Percentiles rank a stretch among this genome's conserved stretches.
phyloP scores from a whole-genome alignment of 2,888 invertebrate genomes.

The Andrena fulva region DNA sequence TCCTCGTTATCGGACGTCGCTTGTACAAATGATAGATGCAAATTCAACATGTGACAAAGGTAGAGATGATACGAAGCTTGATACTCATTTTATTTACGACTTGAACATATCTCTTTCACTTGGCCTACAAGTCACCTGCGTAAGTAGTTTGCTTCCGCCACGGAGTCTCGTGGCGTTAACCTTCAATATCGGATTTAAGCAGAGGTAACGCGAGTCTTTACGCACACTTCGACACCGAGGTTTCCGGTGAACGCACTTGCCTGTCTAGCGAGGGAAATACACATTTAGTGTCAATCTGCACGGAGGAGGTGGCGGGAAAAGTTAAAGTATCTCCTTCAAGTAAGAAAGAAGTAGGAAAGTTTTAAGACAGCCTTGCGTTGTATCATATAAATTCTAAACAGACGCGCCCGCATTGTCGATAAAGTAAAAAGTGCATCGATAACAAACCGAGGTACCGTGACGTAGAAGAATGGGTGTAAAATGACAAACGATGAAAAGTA shows the following conservation, averaged over 20 bases:
- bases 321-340: background rate
- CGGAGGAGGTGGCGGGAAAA: conserved; percentile 1
- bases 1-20: too few species aligned
- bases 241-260: background rate
- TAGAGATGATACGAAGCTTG: too few species aligned
- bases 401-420: background rate
- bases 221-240: background rate
- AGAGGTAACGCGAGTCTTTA: conserved; percentile 30
- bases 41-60: too few species aligned
- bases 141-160: conserved; percentile 22
- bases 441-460: background rate
- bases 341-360: conserved; percentile 24
- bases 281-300: conserved; percentile 29
- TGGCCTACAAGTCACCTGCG: background rate
- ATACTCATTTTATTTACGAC: background rate
- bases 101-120: background rate
- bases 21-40: too few species aligned
- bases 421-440: background rate
- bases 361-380: conserved; percentile 2
- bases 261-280: conserved; percentile 19
- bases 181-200: conserved; percentile 45
- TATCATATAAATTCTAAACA: conserved; percentile 9
- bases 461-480: background rate
- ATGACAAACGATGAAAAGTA: too few species aligned
- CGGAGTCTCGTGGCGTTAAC: conserved; percentile 37